phyloP scores from a whole-genome alignment of 2,888 invertebrate species.

The Epinotia bilunana region DNA sequence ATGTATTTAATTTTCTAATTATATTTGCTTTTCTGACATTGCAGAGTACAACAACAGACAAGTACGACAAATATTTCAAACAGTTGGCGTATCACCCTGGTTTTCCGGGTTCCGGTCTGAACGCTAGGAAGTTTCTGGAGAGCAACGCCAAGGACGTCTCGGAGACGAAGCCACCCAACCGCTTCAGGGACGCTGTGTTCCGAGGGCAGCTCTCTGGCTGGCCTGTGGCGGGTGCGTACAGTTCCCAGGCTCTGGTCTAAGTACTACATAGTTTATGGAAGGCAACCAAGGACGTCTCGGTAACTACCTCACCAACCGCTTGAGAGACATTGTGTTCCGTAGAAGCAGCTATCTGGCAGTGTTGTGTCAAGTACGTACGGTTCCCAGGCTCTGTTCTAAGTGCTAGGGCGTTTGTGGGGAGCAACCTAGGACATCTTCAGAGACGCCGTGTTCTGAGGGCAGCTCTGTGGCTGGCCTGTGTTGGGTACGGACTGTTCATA shows the following conservation, averaged over 20 bases:
- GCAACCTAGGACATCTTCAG: neutral
- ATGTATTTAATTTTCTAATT: too few species aligned
- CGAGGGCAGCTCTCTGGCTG: constrained; percentile 6
- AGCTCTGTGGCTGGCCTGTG: neutral
- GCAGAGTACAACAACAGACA: constrained; percentile 14
- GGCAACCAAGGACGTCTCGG: neutral
- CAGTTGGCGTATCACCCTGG: constrained; percentile 12
- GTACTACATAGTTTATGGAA: too few species aligned
- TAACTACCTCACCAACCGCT: neutral
- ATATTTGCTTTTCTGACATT: neutral
- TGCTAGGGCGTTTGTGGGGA: too few species aligned
- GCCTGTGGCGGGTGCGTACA: neutral
- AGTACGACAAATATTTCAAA: constrained; percentile 21
- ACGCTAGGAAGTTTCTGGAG: constrained; percentile 12
- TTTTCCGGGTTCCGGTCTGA: constrained; percentile 18
- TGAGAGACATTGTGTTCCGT: neutral
- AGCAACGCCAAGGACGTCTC: neutral
- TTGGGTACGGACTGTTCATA: too few species aligned
- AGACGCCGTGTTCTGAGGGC: neutral
- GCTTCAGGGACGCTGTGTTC: constrained; percentile 2
- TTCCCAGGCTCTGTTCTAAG: too few species aligned
- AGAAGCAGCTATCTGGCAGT: neutral
- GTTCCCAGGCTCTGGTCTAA: neutral
- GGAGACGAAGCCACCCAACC: neutral
- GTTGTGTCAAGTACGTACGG: neutral